Conservation (phyloP, 2,888 invertebrate genomes). For the Galeruca laticollis region DNA sequence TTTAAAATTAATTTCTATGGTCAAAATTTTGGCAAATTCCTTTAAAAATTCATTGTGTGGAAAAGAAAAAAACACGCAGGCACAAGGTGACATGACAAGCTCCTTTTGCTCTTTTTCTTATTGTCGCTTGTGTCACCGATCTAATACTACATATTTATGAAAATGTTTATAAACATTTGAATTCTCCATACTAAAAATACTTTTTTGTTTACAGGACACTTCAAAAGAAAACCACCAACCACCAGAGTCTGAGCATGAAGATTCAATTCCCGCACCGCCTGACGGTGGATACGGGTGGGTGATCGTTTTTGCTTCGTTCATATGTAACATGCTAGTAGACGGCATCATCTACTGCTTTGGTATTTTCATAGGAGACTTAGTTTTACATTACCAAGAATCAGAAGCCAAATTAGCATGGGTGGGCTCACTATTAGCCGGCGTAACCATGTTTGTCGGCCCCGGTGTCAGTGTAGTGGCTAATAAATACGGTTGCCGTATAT, state of each 20-base stretch:
- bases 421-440: slow-evolving; percentile 93
- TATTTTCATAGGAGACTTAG: slow-evolving; percentile 86
- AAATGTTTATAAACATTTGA: too few relatives aligned
- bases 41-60: too few relatives aligned
- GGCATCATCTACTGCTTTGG: slow-evolving; percentile 98
- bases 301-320: slow-evolving; percentile 94
- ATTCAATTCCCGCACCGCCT: slow-evolving; percentile 86
- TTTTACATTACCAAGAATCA: slow-evolving; percentile 83
- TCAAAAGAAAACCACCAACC: slow-evolving; percentile 47
- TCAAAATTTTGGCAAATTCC: too few relatives aligned
- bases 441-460: slow-evolving; percentile 95
- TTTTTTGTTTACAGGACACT: slow-evolving; percentile 21
- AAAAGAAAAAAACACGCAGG: too few relatives aligned
- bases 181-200: neutral
- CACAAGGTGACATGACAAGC: too few relatives aligned
- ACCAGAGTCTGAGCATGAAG: slow-evolving; percentile 72
- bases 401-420: slow-evolving; percentile 94
- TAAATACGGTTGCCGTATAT: slow-evolving; percentile 90
- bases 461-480: slow-evolving; percentile 95
- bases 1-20: too few relatives aligned
- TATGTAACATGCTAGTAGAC: slow-evolving; percentile 98
- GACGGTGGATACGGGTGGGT: slow-evolving; percentile 95
- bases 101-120: too few relatives aligned
- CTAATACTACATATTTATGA: too few relatives aligned
- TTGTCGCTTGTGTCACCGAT: too few relatives aligned